Evolutionary conservation across 2,113 vertebrate genomes (phyloP).

Genomic region (Mohoua ochrocephala): DNA sequence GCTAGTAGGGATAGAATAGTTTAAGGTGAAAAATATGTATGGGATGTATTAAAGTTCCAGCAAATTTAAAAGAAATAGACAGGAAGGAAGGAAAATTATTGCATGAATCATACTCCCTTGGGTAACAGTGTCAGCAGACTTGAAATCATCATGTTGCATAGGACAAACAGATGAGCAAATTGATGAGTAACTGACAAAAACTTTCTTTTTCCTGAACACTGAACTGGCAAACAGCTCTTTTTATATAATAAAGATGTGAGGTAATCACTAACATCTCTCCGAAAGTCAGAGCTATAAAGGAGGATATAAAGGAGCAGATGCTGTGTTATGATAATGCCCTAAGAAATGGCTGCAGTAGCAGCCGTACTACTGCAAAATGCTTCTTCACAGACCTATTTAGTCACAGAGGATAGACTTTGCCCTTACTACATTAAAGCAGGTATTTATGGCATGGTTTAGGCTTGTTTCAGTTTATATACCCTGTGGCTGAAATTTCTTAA

Average conservation of each 20-base stretch:
- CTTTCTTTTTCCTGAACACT: constrained; percentile 26
- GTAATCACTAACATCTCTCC: constrained; percentile 32
- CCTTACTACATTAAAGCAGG: neutral
- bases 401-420: neutral
- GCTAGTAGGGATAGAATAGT: neutral
- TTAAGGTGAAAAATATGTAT: constrained; percentile 40
- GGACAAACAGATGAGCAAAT: constrained; percentile 69
- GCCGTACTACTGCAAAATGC: neutral
- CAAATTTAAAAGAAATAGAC: constrained; percentile 42
- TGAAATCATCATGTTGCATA: constrained; percentile 54
- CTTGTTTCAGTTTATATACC: neutral
- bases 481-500: neutral
- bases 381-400: neutral
- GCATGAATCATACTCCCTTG: constrained; percentile 63
- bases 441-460: neutral
- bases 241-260: constrained; percentile 49
- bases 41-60: neutral
- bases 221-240: constrained; percentile 34
- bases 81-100: constrained; percentile 61
- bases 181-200: constrained; percentile 65
- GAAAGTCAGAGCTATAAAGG: constrained; percentile 35
- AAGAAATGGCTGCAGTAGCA: neutral
- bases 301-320: constrained; percentile 20
- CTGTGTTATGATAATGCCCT: neutral
- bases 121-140: constrained; percentile 65